Evolutionary conservation across 2,113 vertebrate genomes (phyloP).

Genomic region (Acrocephalus kingi): DNA sequence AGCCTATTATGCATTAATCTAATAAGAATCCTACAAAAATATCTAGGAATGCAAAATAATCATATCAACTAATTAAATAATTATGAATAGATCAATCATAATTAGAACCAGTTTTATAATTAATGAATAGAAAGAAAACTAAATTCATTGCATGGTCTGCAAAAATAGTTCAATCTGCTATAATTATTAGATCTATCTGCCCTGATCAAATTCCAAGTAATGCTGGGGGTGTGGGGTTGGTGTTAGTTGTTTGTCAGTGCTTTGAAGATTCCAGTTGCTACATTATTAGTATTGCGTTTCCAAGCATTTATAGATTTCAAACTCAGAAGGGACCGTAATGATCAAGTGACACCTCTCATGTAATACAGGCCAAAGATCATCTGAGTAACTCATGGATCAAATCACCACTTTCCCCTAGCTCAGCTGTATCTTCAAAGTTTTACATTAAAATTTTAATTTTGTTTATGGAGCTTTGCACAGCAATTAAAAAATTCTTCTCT

Average conservation of each 20-base stretch:
- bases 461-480: neutral
- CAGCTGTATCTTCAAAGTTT: neutral
- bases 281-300: neutral
- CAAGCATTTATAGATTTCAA: neutral
- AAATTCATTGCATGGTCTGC: neutral
- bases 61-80: neutral
- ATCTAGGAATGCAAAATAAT: neutral
- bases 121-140: neutral
- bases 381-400: neutral
- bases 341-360: neutral
- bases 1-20: neutral
- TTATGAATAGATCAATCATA: neutral
- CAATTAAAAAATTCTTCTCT: neutral
- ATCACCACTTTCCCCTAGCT: neutral
- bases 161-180: neutral
- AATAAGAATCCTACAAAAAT: neutral
- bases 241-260: neutral
- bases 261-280: neutral
- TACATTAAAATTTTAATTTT: neutral
- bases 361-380: neutral
- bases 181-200: neutral
- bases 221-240: accelerated
- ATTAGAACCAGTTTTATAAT: neutral
- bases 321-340: neutral
- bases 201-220: neutral